phyloP scores from a whole-genome alignment of 2,888 invertebrate species.

The Ctenicera cuprea region DNA sequence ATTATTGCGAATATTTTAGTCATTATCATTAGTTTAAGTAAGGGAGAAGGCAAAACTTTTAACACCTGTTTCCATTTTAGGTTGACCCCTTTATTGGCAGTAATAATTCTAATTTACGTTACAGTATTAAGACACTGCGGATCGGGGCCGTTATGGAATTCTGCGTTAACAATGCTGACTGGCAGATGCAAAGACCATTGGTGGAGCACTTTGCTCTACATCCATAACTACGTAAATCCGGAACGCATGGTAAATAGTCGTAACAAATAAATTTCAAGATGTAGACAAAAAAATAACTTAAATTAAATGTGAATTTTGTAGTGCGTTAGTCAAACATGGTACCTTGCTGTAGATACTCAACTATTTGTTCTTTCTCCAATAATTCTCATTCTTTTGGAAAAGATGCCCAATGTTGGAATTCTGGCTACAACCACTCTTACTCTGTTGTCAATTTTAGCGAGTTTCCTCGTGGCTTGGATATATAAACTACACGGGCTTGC shows the following conservation, averaged over 20 bases:
- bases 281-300: background rate
- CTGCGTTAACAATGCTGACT: background rate
- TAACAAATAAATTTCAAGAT: no score
- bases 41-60: no score
- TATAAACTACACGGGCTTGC: background rate
- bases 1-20: no score
- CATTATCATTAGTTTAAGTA: no score
- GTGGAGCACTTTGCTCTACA: slow-evolving; percentile 3
- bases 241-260: background rate
- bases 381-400: background rate
- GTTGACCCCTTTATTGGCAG: background rate
- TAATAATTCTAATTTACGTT: background rate
- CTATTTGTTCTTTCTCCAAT: slow-evolving; percentile 6
- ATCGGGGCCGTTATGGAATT: slow-evolving; percentile 10
- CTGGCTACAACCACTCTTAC: no score
- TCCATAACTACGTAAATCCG: slow-evolving; percentile 1
- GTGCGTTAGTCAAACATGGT: slow-evolving; percentile 12
- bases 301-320: background rate
- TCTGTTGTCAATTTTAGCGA: background rate
- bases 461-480: slow-evolving; percentile 1
- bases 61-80: background rate
- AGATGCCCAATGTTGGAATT: background rate
- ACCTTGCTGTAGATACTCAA: background rate
- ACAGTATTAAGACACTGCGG: background rate
- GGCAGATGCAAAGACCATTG: background rate